Percentiles rank a stretch among this genome's conserved stretches.
Conservation (phyloP, 1,140 invertebrate genomes). For the Pseudobourletiella spinata region DNA sequence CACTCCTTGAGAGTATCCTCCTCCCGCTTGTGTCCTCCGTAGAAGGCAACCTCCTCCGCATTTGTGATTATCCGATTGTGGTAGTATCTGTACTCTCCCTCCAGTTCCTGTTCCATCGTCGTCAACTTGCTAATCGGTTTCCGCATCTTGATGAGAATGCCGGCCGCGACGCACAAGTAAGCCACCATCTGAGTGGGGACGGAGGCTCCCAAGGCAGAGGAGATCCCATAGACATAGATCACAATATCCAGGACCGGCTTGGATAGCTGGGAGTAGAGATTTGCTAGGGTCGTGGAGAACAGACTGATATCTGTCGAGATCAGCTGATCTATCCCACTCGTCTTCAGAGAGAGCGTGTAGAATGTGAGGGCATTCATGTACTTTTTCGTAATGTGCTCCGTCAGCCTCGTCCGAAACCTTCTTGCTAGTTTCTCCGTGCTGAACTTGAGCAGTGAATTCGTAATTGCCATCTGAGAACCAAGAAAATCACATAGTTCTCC, state of each 20-base stretch:
- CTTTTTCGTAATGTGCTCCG: conserved; percentile 74
- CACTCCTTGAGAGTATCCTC: conserved; percentile 76
- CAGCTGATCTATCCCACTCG: conserved; percentile 90
- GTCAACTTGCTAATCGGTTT: conserved; percentile 81
- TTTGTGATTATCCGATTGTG: conserved; percentile 94
- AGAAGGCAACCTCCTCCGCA: conserved; percentile 96
- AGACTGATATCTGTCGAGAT: conserved; percentile 94
- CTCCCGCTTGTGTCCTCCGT: conserved; percentile 76
- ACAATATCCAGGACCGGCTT: conserved; percentile 92
- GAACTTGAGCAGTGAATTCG: conserved; percentile 90
- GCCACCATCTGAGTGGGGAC: conserved; percentile 73
- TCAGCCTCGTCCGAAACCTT: conserved; percentile 78
- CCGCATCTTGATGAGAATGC: conserved; percentile 66
- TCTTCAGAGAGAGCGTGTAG: conserved; percentile 60
- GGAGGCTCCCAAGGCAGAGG: conserved; percentile 67
- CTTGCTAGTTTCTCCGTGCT: conserved; percentile 88
- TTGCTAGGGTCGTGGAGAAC: conserved; percentile 89
- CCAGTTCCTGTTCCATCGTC: conserved; percentile 86
- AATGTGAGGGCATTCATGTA: conserved; percentile 66
- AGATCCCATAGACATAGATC: conserved; percentile 85
- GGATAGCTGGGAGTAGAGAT: conserved; percentile 94
- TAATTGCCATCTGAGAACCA: conserved; percentile 76
- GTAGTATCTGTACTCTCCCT: conserved; percentile 95
- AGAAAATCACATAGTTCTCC: too few species aligned
- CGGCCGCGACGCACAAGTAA: conserved; percentile 75